Conservation (phyloP, 37 sponge, comb jelly and placozoan species). For the Geodia barretti region DNA sequence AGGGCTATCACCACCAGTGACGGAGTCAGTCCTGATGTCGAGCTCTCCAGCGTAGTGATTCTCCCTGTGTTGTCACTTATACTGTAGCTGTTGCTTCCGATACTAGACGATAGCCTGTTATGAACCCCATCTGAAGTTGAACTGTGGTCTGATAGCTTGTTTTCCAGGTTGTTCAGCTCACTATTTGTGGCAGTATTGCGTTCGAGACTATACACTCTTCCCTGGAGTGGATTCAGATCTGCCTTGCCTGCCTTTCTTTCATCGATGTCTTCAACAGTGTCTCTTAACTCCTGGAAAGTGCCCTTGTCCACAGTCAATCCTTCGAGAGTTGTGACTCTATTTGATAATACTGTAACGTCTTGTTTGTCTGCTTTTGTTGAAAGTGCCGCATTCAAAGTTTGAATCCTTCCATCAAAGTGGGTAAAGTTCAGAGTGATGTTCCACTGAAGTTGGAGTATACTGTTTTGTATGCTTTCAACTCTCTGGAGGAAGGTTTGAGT, state of each 20-base stretch:
- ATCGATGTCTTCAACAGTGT: neutral
- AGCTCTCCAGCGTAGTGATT: no score
- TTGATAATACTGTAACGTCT: neutral
- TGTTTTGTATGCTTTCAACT: neutral
- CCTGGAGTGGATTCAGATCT: neutral
- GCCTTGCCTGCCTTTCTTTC: neutral
- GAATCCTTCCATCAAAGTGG: neutral
- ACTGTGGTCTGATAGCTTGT: neutral
- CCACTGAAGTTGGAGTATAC: no score
- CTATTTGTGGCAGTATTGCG: neutral
- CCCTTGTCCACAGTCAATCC: neutral
- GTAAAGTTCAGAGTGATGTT: neutral
- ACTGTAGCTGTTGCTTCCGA: no score
- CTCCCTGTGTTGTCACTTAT: no score
- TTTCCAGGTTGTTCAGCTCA: neutral
- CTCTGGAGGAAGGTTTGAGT: neutral
- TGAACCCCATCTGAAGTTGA: neutral
- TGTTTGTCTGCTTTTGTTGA: neutral
- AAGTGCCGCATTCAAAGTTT: neutral
- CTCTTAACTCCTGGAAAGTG: neutral
- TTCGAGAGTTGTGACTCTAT: neutral
- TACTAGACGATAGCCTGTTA: neutral
- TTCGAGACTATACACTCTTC: no score
- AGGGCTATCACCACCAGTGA: no score
- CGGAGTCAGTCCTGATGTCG: no score